Base-by-base conservation (phyloP, 2,113 vertebrate genomes). In the pig (Sus scrofa) region DNA sequence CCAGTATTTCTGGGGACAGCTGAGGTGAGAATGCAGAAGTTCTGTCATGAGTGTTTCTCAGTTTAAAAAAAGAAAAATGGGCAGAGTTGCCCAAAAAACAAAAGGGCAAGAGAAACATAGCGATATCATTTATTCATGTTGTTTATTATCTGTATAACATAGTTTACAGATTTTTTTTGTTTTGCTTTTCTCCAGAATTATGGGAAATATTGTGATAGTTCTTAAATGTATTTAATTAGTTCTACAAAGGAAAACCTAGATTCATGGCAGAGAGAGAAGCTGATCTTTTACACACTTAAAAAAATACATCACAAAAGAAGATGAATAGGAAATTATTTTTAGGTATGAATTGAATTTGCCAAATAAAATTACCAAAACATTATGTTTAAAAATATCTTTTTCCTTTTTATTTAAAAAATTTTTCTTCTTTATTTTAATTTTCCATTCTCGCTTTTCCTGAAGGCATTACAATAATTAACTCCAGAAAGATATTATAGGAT, bases 171-270 rank as follows among this genome's bases (percentile, higher is more conserved):
- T 86, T 63, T 67, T 12, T 88, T 63, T 93, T 26, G 32, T 52
- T 70, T 95, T 74, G 2, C 20, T 92, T 95, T 84, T 70, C 6
- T 68, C 13, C 20, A 88, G 75, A 71, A 84, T 94, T 89, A 60
- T 83, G 77, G 84, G 20, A 96, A 95, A 93, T 75, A 68, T 9
- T 54, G 10, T 24, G 18, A 22, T 71, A 58, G 44, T 50, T 5
- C 67, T 95, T 34, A 3, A 74, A 62, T 44, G 2, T 54, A 78
- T 93, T 90, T 82, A 89, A 78, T 84, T 20, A 67, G 11, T 58
- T 95, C 56, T 91, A 18, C 73, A 95, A 77, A 91, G 13, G 4
- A 60, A 94, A 93, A 44, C 1, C 4, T n/a, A 95, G 19, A 77
- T 84, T 73, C 14, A 26, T 52, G 15, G 4, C 18, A 68, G 34